These are phyloP conservation scores for Caprella mutica DNA, from an alignment of 2,888 invertebrate species.

Conservation along the genomic window DNA sequence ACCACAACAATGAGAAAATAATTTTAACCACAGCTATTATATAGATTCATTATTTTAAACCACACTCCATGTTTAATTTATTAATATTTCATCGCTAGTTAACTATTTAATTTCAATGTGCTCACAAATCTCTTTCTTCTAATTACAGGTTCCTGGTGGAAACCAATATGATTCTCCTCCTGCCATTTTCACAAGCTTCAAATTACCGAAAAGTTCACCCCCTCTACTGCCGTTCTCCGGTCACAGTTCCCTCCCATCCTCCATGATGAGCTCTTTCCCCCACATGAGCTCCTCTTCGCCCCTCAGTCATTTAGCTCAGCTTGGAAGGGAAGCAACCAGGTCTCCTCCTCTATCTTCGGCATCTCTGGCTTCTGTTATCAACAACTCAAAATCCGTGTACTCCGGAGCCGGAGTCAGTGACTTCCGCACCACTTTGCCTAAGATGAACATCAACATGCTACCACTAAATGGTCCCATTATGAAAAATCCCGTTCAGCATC, in stretches of 20 bases:
- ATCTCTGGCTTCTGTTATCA: not conserved
- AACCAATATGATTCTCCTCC: constrained; percentile 56
- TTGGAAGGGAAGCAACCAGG: constrained; percentile 15
- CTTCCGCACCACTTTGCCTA: not conserved
- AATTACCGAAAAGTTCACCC: constrained; percentile 53
- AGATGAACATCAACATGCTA: constrained; percentile 8
- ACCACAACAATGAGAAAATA: too few relatives aligned
- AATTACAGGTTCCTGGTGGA: constrained; percentile 27
- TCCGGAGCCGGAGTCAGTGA: not conserved
- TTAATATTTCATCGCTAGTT: too few relatives aligned
- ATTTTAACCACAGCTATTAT: too few relatives aligned
- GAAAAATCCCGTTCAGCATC: constrained; percentile 25
- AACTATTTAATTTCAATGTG: too few relatives aligned
- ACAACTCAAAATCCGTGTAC: constrained; percentile 6
- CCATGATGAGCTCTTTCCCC: constrained; percentile 1
- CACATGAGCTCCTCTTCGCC: constrained; percentile 16
- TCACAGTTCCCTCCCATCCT: constrained; percentile 4
- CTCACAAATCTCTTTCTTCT: too few relatives aligned
- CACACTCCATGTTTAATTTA: too few relatives aligned
- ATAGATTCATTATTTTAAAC: too few relatives aligned
- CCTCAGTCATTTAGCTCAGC: constrained; percentile 22
- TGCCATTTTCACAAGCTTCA: constrained; percentile 86
- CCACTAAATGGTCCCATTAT: constrained; percentile 19
- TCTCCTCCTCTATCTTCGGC: constrained; percentile 12
- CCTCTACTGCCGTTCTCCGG: constrained; percentile 1